These are phyloP conservation scores for Amphibalanus amphitrite DNA, from an alignment of 1,140 invertebrate species.

Conservation along the genomic window DNA sequence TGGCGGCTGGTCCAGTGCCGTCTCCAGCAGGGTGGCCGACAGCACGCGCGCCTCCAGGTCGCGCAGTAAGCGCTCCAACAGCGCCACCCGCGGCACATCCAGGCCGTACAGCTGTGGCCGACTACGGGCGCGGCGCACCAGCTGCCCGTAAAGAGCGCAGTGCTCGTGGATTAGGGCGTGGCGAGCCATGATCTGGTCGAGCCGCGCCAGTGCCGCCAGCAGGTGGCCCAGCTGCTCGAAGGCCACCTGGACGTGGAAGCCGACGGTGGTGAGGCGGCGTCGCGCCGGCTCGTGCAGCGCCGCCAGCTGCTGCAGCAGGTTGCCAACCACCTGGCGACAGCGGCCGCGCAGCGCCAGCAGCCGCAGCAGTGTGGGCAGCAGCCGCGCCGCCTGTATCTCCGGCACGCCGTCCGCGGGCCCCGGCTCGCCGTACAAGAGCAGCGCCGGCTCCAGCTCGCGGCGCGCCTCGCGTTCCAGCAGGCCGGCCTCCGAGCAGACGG, in stretches of 20 bases:
- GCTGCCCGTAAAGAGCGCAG: slow-evolving; percentile 48
- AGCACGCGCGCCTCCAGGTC: slow-evolving; percentile 35
- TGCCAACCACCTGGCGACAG: slow-evolving; percentile 42
- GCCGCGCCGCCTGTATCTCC: slow-evolving; percentile 31
- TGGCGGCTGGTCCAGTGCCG: slow-evolving; percentile 30
- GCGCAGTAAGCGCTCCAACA: slow-evolving; percentile 45
- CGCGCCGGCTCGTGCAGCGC: slow-evolving; percentile 30
- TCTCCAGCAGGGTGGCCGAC: slow-evolving; percentile 20
- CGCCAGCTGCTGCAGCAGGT: slow-evolving; percentile 47
- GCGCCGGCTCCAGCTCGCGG: slow-evolving; percentile 17
- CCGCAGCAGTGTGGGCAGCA: slow-evolving; percentile 39
- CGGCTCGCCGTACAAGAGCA: slow-evolving; percentile 45
- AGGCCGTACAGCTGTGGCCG: slow-evolving; percentile 43
- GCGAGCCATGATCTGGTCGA: slow-evolving; percentile 48
- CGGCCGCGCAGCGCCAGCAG: slow-evolving; percentile 44
- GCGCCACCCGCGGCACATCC: slow-evolving; percentile 35
- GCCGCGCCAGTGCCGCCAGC: slow-evolving; percentile 44
- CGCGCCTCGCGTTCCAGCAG: slow-evolving; percentile 6
- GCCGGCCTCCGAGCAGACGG: slow-evolving; percentile 8
- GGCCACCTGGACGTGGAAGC: slow-evolving; percentile 31
- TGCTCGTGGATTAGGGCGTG: slow-evolving; percentile 43
- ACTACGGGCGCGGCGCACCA: slow-evolving; percentile 46
- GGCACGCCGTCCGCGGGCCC: slow-evolving; percentile 29
- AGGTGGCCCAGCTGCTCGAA: slow-evolving; percentile 46
- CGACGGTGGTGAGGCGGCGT: background rate